These are phyloP conservation scores for Rhinoderma darwinii DNA, from an alignment of 2,113 vertebrate species.

Conservation along the genomic window DNA sequence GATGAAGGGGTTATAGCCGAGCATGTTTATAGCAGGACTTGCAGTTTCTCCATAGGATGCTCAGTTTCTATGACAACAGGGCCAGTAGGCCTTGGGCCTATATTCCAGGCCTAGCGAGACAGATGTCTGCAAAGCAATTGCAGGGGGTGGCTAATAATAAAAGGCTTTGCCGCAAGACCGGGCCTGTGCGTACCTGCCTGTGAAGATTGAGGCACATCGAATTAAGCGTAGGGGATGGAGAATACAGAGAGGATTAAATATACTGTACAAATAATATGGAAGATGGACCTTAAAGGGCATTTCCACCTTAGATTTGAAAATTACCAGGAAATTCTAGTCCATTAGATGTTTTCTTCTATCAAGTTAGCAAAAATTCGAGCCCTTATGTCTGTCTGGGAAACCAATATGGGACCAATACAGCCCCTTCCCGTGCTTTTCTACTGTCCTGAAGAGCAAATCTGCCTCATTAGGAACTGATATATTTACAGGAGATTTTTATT, in stretches of 20 bases:
- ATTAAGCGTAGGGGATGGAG: not conserved
- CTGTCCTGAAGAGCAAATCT: not conserved
- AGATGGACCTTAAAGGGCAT: not conserved
- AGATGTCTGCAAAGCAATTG: slow-evolving; percentile 43
- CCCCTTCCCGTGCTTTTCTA: not conserved
- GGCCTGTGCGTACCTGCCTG: slow-evolving; percentile 14
- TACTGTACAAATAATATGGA: not conserved
- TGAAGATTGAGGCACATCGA: not conserved
- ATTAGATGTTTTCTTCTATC: not conserved
- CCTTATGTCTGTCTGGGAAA: not conserved
- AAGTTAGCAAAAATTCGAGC: not conserved
- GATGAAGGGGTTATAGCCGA: slow-evolving; percentile 20
- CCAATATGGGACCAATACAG: not conserved
- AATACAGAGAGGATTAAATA: not conserved
- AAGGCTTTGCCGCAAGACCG: slow-evolving; percentile 6
- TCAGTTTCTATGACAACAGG: slow-evolving; percentile 49
- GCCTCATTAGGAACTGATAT: not conserved
- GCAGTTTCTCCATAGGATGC: slow-evolving; percentile 31
- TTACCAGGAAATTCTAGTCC: too few relatives aligned
- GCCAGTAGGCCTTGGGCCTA: slow-evolving; percentile 46
- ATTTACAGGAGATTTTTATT: not conserved
- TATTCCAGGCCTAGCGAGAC: slow-evolving; percentile 39
- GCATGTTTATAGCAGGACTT: not conserved
- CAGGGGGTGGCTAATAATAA: slow-evolving; percentile 19
- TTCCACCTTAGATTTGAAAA: not conserved